Conservation (phyloP, 2,113 vertebrate species). For the Jaculus jaculus region DNA sequence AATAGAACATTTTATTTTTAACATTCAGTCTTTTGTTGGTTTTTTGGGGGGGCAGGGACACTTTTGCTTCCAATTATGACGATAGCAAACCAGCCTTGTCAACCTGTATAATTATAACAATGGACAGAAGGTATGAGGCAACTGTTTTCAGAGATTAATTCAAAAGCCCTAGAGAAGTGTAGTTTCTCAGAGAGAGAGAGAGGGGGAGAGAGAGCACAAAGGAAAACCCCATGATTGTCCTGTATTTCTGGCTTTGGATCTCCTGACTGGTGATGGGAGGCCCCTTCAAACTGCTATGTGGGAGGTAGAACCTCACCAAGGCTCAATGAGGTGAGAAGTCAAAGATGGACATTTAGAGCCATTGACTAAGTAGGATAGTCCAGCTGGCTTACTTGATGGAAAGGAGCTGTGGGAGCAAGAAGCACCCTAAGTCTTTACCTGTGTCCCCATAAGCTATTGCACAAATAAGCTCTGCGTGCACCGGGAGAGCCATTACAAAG, state of each 20-base stretch:
- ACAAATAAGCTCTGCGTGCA: not conserved
- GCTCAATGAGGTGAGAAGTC: not conserved
- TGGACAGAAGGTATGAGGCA: not conserved
- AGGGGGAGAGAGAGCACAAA: no score
- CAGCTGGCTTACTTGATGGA: not conserved
- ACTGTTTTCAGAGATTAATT: conserved; percentile 24
- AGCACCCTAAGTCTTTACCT: not conserved
- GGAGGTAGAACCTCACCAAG: not conserved
- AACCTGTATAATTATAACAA: not conserved
- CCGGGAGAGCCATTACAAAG: not conserved
- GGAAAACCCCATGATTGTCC: not conserved
- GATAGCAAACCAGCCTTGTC: not conserved
- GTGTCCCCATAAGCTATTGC: not conserved
- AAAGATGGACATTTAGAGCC: not conserved
- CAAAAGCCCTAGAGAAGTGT: not conserved
- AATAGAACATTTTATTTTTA: not conserved
- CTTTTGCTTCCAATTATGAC: conserved; percentile 12
- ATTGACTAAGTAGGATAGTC: not conserved
- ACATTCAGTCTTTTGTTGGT: not conserved
- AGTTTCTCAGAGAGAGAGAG: not conserved
- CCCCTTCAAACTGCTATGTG: not conserved
- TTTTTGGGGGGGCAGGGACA: not conserved
- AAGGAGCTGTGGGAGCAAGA: not conserved
- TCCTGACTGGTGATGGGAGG: not conserved
- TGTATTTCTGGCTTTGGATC: not conserved